Evolutionary conservation across 2,113 vertebrate genomes (phyloP), one percentile per base, ranked within the genome.

Genomic region (Pao palembangensis): DNA sequence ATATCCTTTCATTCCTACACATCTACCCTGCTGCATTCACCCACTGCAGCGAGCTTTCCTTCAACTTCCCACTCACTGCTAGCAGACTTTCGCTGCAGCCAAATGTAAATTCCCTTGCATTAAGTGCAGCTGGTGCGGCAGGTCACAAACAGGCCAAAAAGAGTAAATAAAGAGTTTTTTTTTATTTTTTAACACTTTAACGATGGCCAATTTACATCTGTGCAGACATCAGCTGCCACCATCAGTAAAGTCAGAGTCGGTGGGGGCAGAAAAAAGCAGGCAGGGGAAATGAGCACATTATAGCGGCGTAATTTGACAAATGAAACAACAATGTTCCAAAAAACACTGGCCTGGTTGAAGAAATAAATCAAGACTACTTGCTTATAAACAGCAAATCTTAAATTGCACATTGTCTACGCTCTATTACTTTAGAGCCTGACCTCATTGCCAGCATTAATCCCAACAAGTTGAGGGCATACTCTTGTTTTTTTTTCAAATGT

Each of bases 271-370:
- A 55, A 53, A 66, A 73, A 72, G 76, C 69, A 55, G 70, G 51
- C 62, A 48, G 61, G 67, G 55, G 15, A 78, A 78, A 82, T 72
- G 47, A 75, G 71, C 65, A 59, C 68, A 78, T 84, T 73, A 75
- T 60, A 78, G 67, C 23, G n/a, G 59, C 52, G 75, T 76, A 84
- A 84, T 87, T 86, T 84, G 75, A 82, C 81, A 82, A 77, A 81
- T 78, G 71, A 79, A 80, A 57, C 75, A 68, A 73, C 51, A 8
- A 64, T 70, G 76, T 54, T 61, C 73, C 46, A 62, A 10, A 2
- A 58, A 76, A 74, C 64, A 56, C 51, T 25, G 53, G 51, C 54
- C 14, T 59, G 52, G 74, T 60, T 74, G 60, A 75, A 54, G 75
- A 23, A 58, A 83, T 85, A 73, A 83, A 87, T 85, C 80, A 82